Evolutionary conservation across 2,797 vertebrate genomes (phyloP).

Genomic region (Danio kyathit): DNA sequence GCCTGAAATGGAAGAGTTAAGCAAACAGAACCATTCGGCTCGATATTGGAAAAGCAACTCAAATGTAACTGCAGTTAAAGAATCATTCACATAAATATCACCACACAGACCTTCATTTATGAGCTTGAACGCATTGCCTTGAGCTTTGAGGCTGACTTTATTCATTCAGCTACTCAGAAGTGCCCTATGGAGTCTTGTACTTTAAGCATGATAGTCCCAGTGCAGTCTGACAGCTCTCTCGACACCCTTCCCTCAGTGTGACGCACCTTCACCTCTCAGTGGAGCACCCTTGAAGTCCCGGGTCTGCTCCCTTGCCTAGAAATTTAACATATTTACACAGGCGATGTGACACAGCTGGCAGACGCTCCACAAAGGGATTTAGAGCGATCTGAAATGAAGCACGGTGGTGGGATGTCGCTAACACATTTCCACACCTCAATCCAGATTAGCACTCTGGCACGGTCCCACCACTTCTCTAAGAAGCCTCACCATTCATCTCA

Average conservation of each 20-base stretch:
- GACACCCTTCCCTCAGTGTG: background rate
- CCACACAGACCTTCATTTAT: background rate
- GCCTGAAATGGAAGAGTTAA: too few relatives aligned
- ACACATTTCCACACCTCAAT: conserved; percentile 11
- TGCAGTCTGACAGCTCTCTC: background rate
- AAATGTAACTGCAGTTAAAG: too few relatives aligned
- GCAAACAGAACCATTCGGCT: too few relatives aligned
- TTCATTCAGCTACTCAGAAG: background rate
- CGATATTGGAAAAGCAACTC: too few relatives aligned
- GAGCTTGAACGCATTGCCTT: background rate
- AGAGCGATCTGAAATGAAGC: conserved; percentile 23
- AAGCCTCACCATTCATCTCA: conserved; percentile 14
- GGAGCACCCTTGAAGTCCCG: background rate
- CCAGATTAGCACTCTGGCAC: conserved; percentile 13
- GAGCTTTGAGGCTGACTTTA: background rate
- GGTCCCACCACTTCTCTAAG: background rate
- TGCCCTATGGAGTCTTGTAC: background rate
- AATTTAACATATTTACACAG: conserved; percentile 13
- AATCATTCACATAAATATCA: too few relatives aligned
- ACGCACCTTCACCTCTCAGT: conserved; percentile 2
- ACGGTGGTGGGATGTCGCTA: background rate
- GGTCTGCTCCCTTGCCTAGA: conserved; percentile 8
- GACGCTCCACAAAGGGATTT: background rate
- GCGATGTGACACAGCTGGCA: background rate
- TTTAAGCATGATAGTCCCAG: conserved; percentile 9